Evolutionary conservation across 2,888 invertebrate species (phyloP).

Genomic region (Oithona nana): DNA sequence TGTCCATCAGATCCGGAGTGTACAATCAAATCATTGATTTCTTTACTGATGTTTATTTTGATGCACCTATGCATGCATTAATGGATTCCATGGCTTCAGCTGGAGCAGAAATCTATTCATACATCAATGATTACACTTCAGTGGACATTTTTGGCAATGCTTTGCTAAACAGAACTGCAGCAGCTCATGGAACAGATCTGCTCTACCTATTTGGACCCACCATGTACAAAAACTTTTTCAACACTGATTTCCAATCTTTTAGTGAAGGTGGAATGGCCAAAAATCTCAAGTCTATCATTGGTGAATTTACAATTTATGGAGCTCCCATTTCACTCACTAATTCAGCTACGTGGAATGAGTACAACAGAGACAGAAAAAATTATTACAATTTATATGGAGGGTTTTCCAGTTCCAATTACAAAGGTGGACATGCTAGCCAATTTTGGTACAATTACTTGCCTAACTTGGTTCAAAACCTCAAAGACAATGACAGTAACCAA

Average conservation of each 20-base stretch:
- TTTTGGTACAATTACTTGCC: slow-evolving; percentile 1
- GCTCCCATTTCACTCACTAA: not conserved
- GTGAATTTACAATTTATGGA: not conserved
- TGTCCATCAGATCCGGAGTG: no score
- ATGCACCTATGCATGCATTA: slow-evolving; percentile 3
- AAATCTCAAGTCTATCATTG: slow-evolving; percentile 2
- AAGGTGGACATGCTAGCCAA: not conserved
- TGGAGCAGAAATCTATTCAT: not conserved
- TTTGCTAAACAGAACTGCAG: slow-evolving; percentile 5
- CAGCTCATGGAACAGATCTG: slow-evolving; percentile 13
- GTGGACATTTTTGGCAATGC: slow-evolving; percentile 15
- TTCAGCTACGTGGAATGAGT: not conserved
- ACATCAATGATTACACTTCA: slow-evolving; percentile 1
- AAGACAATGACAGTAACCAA: no score
- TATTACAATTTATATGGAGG: not conserved
- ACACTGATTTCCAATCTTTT: not conserved
- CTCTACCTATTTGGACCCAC: slow-evolving; percentile 16
- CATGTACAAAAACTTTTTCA: slow-evolving; percentile 7
- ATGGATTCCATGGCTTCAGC: not conserved
- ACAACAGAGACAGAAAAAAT: not conserved
- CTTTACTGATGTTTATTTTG: slow-evolving; percentile 14
- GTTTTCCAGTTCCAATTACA: not conserved
- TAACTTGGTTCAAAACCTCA: not conserved
- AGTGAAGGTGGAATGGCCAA: not conserved
- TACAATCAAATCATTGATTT: not conserved